phyloP scores from a whole-genome alignment of 2,797 vertebrate genomes.

The Simalia tracyae region DNA sequence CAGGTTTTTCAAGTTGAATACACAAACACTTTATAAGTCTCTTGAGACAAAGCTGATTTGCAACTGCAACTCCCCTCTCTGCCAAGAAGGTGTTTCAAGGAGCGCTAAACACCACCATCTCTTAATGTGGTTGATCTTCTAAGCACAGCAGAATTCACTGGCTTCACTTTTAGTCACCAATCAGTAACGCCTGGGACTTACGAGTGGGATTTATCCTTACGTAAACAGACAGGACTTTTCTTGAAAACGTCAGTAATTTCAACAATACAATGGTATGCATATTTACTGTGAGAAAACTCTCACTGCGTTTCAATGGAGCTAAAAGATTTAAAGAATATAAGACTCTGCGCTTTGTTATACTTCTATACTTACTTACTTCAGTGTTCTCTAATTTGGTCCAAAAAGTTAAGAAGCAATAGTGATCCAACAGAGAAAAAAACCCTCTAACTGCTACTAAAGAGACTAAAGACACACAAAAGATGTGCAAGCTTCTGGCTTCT shows the following conservation, averaged over 20 bases:
- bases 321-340: neutral
- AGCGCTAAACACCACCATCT: neutral
- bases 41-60: conserved; percentile 9
- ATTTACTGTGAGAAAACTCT: neutral
- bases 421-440: neutral
- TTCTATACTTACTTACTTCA: neutral
- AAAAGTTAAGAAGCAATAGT: neutral
- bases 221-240: neutral
- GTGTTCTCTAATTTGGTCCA: neutral
- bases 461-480: neutral
- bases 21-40: conserved; percentile 31
- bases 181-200: neutral
- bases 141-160: neutral
- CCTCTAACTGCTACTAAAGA: neutral
- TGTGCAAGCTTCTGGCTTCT: neutral
- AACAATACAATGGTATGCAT: neutral
- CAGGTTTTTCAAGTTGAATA: conserved; percentile 50
- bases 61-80: neutral
- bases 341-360: neutral
- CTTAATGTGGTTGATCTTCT: neutral
- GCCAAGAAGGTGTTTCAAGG: neutral
- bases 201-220: neutral
- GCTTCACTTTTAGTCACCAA: neutral
- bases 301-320: neutral
- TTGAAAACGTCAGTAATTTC: neutral